A percentile compares a stretch with the other conserved stretches of the same genome.
These are phyloP conservation scores for Ursus arctos DNA, from an alignment of 2,113 vertebrate genomes.

Conservation along the genomic window DNA sequence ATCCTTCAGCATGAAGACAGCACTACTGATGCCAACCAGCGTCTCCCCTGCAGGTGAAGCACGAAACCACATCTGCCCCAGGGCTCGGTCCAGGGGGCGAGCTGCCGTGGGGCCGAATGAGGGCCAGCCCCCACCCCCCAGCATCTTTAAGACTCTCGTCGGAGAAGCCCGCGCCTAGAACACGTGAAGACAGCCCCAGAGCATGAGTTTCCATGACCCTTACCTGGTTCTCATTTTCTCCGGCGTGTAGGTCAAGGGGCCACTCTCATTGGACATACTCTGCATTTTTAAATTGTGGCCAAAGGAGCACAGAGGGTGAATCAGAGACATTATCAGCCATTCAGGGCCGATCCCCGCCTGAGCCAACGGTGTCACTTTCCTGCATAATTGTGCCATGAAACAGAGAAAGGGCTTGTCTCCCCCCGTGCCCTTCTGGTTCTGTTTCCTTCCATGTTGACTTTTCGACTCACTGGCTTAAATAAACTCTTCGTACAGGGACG, in stretches of 20 bases:
- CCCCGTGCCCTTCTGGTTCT: background rate
- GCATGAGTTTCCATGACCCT: accelerated
- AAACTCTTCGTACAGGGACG: background rate
- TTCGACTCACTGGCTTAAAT: conserved; percentile 5
- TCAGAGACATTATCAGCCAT: background rate
- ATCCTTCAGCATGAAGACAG: accelerated
- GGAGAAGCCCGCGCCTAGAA: background rate
- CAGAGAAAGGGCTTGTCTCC: accelerated
- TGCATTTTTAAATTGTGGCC: background rate
- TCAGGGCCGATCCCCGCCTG: accelerated
- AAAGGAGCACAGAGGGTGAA: background rate
- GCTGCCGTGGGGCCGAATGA: background rate
- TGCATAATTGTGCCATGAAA: accelerated
- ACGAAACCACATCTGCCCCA: background rate
- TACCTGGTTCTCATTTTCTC: background rate
- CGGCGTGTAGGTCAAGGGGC: background rate
- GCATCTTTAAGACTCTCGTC: background rate
- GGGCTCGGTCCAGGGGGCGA: accelerated
- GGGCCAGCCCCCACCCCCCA: too few relatives aligned
- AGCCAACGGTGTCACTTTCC: background rate
- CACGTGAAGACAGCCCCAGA: accelerated
- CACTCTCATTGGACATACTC: background rate
- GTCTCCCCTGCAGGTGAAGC: background rate
- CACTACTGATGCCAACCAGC: accelerated
- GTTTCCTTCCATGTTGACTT: conserved; percentile 15